Percentiles rank a stretch among this genome's conserved stretches.
Evolutionary conservation across 1,140 invertebrate species (phyloP).

Genomic region (Hydropsyche tenuis): DNA sequence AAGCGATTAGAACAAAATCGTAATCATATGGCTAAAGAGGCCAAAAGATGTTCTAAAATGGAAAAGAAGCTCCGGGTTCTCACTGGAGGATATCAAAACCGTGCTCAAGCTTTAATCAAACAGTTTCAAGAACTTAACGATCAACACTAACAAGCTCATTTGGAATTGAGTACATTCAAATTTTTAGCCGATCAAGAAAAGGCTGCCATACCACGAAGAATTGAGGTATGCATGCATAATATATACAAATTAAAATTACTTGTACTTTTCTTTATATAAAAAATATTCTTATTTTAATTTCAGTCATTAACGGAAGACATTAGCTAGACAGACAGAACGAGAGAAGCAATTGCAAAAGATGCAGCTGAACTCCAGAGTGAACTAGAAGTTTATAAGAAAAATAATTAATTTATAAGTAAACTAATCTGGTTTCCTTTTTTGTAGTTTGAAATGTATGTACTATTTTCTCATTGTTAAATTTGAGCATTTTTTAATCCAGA

Average conservation of each 20-base stretch:
- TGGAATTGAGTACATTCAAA: conserved; percentile 93
- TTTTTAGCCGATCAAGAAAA: conserved; percentile 90
- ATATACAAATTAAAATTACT: conserved; percentile 4
- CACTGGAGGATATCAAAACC: conserved; percentile 71
- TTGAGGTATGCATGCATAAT: conserved; percentile 67
- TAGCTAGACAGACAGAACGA: conserved; percentile 85
- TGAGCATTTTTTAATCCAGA: too few species aligned
- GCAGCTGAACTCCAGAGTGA: conserved; percentile 72
- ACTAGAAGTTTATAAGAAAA: conserved; percentile 61
- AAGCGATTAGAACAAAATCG: conserved; percentile 93
- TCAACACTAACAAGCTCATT: conserved; percentile 86
- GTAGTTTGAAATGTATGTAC: too few species aligned
- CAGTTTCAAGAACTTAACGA: conserved; percentile 88
- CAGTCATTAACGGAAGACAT: conserved; percentile 91
- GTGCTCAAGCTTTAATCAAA: conserved; percentile 88
- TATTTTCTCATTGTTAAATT: too few species aligned
- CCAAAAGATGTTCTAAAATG: conserved; percentile 95
- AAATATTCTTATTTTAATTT: conserved; percentile 55
- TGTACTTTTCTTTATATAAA: not conserved
- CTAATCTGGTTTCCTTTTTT: too few species aligned
- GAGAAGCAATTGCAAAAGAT: conserved; percentile 89
- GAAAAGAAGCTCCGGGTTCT: conserved; percentile 97
- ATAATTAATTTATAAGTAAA: conserved; percentile 31
- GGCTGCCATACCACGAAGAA: conserved; percentile 86
- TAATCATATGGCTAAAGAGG: conserved; percentile 92